Base-by-base conservation (phyloP, 2,888 invertebrate genomes). In the Hyalella azteca region DNA sequence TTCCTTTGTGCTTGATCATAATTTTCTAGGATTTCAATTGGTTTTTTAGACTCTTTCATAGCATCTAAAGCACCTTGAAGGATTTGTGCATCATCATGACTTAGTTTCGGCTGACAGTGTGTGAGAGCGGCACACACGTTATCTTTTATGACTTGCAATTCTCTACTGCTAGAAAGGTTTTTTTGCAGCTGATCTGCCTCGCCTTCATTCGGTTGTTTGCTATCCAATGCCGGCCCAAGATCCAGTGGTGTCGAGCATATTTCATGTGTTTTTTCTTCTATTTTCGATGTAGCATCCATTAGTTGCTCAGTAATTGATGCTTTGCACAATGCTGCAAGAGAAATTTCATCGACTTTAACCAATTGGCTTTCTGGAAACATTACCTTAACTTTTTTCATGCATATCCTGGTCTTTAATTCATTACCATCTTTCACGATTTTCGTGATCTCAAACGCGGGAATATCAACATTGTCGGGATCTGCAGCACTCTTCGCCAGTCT, bases 371-470 rank as follows among this genome's bases (percentile, higher is more conserved):
- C 66, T 19, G 66, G 36, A 32, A 36, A 19, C 11, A 29, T 5
- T 22, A 66, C 29, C n/a, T 66, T 66, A 5, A 66, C 66, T 66
- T 75, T 75, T n/a, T 41, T 26, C 13, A 75, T 26, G 3, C 45
- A 15, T 13, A 75, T 11, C 36, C 45, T 75, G 32, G 41, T 41
- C 29, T 75, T 75, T 22, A n/a, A n/a, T 15, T 29, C 45, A 22
- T 75, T 75, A 19, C 75, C 75, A 41, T 75, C 45, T 19, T 75
- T 45, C 0, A 75, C 36, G 11, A 29, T 45, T 26, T 75, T 22
- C 40, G 45, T 75, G 0, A 75, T 41, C 75, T 75, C 75, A 29
- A 75, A 75, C 22, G 45, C 45, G 9, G 75, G 75, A 75, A 75
- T 45, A 36, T 66, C 66, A 19, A 22, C 45, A 26, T 41, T 29